Conservation (phyloP, 2,113 vertebrate species). For the Tetrax tetrax region DNA sequence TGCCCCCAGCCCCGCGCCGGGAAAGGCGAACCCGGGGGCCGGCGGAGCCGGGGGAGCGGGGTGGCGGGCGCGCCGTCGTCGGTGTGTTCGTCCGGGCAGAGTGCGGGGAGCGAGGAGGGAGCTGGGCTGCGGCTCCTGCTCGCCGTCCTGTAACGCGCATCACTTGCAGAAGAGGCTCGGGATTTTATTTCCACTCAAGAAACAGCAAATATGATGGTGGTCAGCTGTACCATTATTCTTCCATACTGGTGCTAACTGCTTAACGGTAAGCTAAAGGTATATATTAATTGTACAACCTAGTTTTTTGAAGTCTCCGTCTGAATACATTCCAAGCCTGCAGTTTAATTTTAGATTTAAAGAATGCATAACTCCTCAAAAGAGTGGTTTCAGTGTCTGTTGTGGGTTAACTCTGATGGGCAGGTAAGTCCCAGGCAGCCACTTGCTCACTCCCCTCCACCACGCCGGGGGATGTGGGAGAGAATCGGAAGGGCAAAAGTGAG, state of each 20-base stretch:
- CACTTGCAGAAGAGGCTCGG: not conserved
- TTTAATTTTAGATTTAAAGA: not conserved
- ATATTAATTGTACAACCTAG: accelerated
- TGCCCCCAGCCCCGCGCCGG: no score
- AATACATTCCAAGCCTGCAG: not conserved
- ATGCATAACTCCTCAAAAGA: not conserved
- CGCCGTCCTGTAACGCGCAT: accelerated
- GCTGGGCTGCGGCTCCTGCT: not conserved
- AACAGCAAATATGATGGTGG: not conserved
- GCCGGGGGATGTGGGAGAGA: no score
- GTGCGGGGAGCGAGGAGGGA: accelerated
- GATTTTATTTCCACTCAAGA: not conserved
- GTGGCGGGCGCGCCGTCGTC: no score
- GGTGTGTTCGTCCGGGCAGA: accelerated
- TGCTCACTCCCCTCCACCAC: not conserved
- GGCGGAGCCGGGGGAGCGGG: no score
- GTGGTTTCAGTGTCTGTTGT: not conserved
- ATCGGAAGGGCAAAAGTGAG: no score
- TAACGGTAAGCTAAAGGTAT: not conserved
- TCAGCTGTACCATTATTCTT: not conserved
- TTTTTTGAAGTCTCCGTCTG: not conserved
- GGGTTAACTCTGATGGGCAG: not conserved
- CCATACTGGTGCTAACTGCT: not conserved
- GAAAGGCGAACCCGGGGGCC: not conserved
- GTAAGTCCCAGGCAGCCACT: not conserved